These are phyloP conservation scores for Heteractis magnifica DNA, from an alignment of 92 coral and sea anemone genomes.

Conservation along the genomic window DNA sequence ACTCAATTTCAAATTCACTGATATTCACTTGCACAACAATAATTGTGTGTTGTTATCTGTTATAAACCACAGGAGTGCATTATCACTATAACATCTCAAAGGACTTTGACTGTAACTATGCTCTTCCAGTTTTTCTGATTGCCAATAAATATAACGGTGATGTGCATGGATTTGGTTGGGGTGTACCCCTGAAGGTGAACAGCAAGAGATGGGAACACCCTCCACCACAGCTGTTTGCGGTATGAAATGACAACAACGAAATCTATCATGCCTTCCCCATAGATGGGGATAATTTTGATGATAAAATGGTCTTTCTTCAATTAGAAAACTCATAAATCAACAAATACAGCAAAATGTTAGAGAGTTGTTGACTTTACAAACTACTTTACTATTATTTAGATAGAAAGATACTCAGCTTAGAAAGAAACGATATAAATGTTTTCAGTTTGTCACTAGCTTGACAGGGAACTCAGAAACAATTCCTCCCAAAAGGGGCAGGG, in stretches of 20 bases:
- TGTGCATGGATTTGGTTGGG: constrained; percentile 90
- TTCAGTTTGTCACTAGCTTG: no score
- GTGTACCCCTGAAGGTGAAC: constrained; percentile 51
- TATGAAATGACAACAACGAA: background rate
- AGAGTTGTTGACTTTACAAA: no score
- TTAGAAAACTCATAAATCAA: no score
- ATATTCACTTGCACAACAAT: background rate
- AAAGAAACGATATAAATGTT: no score
- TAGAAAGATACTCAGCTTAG: no score
- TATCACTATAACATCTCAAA: constrained; percentile 79
- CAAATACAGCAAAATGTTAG: no score
- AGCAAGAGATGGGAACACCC: constrained; percentile 82
- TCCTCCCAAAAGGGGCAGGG: no score
- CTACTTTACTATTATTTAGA: no score
- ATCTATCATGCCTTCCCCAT: no score
- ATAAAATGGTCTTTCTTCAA: no score
- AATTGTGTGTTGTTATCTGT: background rate
- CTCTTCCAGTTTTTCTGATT: constrained; percentile 76
- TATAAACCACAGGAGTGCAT: constrained; percentile 63
- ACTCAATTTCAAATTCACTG: background rate
- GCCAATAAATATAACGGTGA: constrained; percentile 44
- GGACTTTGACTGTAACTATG: constrained; percentile 70
- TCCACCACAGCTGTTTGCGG: constrained; percentile 54
- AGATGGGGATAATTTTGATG: no score
- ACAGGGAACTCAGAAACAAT: no score